Base-by-base conservation (phyloP, 2,888 invertebrate species). In the Volucella zonaria region DNA sequence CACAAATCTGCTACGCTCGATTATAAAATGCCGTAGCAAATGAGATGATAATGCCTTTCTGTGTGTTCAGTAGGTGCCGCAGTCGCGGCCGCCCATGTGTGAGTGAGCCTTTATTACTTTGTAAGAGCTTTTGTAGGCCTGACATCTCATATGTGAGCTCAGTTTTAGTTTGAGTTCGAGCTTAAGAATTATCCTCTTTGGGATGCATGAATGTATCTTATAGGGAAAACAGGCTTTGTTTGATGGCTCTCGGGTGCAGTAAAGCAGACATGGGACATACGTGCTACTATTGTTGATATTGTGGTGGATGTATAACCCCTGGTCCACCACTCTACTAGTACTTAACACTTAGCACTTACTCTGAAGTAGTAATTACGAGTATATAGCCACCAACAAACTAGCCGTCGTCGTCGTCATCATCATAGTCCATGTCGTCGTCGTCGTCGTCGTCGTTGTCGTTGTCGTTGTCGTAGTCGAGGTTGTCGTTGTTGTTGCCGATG, bases 321-420 rank as follows among this genome's bases (percentile, higher is more conserved):
- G 47, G 56, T 8, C 15, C 40, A 31, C 71, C 59, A 59, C 49
- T 23, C 45, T 15, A 47, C 64, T 45, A 74, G 64, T 78, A 70
- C 70, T 78, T 71, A 70, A 62, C 78, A 78, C 78, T 78, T 78
- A 64, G 51, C 78, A 78, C 78, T 78, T 70, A 78, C 70, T 78
- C 70, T 56, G 43, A 51, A 71, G 62, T 70, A 58, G 78, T 78
- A 71, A 71, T 78, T 78, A 71, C 31, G 31, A 31, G 31, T 31
- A 31, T 43, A 70, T 56, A 70, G 42, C 78, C 56, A 70, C 67
- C 76, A 61, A 59, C 61, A 67, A 76, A 76, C 68, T 56, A 1
- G 49, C 45, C 14, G 71, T 40, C 23, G 40, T 18, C 18, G 71
- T 54, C 38, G 58, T 51, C 23, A 11, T 18, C 56, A 6, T 31